Percentiles rank a stretch among this genome's conserved stretches.
Evolutionary conservation across 1,140 invertebrate species (phyloP).

Genomic region (Drosophila miranda): DNA sequence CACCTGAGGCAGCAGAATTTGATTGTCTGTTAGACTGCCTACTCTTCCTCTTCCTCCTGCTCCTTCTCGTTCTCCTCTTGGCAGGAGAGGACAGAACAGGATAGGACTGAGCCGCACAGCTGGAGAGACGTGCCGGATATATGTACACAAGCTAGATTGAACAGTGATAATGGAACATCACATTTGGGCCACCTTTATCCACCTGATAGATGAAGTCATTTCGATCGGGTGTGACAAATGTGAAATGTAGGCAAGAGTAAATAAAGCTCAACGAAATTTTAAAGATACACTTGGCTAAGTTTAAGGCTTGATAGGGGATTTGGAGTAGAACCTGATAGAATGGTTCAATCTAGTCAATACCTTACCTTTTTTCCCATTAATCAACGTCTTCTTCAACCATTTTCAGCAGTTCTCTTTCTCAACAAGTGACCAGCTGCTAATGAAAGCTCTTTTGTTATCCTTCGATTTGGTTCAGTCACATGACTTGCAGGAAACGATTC

Average conservation of each 20-base stretch:
- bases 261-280: conserved; percentile 6
- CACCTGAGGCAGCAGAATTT: conserved; percentile 46
- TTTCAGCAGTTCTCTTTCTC: conserved; percentile 5
- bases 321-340: too few relatives aligned
- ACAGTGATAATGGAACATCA: conserved; percentile 26
- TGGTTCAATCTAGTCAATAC: too few relatives aligned
- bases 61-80: not conserved
- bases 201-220: conserved; percentile 39
- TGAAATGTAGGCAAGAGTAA: not conserved
- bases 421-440: conserved; percentile 27
- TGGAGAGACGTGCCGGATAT: conserved; percentile 34
- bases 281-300: not conserved
- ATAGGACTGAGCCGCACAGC: conserved; percentile 8
- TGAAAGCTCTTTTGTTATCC: conserved; percentile 39
- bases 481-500: conserved; percentile 28
- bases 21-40: conserved; percentile 46
- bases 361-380: too few relatives aligned
- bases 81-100: not conserved
- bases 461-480: conserved; percentile 2
- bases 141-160: conserved; percentile 39
- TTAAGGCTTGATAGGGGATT: too few relatives aligned
- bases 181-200: conserved; percentile 18
- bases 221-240: conserved; percentile 8
- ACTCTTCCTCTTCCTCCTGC: not conserved
- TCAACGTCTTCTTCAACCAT: not conserved